Evolutionary conservation across 2,113 vertebrate species (phyloP).

Genomic region (Hirundichthys speculiger): DNA sequence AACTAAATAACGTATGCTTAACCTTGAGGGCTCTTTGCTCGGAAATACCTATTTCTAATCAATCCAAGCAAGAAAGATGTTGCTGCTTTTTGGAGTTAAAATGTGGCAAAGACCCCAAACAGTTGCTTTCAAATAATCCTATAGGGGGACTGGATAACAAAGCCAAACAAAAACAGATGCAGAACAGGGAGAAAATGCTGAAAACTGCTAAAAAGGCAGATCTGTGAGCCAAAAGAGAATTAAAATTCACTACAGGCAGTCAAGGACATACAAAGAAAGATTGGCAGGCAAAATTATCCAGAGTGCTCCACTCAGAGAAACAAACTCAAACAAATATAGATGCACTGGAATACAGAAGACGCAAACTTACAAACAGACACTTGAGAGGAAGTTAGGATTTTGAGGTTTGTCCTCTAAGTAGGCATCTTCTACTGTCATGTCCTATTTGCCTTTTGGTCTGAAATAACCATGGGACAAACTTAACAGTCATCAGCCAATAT

Average conservation of each 20-base stretch:
- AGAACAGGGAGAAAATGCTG: constrained; percentile 40
- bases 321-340: constrained; percentile 38
- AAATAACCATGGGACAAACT: constrained; percentile 29
- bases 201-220: constrained; percentile 65
- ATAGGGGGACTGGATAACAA: constrained; percentile 43
- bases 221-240: constrained; percentile 53
- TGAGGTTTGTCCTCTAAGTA: constrained; percentile 31
- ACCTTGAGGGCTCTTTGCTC: constrained; percentile 33
- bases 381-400: constrained; percentile 11
- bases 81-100: constrained; percentile 34
- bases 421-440: constrained; percentile 27
- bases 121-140: constrained; percentile 40
- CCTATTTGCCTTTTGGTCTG: constrained; percentile 25
- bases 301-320: constrained; percentile 40
- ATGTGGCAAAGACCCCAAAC: constrained; percentile 46
- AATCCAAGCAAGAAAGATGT: constrained; percentile 32
- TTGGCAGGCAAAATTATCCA: constrained; percentile 39
- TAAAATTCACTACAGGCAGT: constrained; percentile 66
- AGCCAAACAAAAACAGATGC: constrained; percentile 40
- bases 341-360: constrained; percentile 15
- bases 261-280: constrained; percentile 64
- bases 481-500: constrained; percentile 23
- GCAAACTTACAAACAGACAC: not conserved
- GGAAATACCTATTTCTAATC: constrained; percentile 16
- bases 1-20: constrained; percentile 26